phyloP scores from a whole-genome alignment of 2,797 vertebrate species.

The Taenioides sp. region DNA sequence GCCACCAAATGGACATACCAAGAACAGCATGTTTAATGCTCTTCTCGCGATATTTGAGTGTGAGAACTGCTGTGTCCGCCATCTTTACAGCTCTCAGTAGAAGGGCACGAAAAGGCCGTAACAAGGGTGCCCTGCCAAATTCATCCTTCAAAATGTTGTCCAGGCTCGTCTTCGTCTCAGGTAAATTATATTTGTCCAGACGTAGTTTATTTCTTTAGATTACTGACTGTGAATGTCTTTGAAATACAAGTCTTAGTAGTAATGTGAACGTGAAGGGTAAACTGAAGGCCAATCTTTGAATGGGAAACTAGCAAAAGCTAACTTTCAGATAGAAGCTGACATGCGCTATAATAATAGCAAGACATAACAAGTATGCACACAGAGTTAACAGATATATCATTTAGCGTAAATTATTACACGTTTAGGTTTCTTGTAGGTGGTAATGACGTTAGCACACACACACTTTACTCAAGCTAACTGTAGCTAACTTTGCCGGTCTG shows the following conservation, averaged over 20 bases:
- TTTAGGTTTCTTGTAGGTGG: neutral
- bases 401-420: too few relatives aligned
- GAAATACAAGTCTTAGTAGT: neutral
- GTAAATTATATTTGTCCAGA: constrained; percentile 28
- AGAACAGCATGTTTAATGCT: neutral
- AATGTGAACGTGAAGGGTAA: constrained; percentile 78
- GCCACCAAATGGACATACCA: constrained; percentile 6
- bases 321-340: neutral
- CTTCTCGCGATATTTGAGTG: constrained; percentile 69
- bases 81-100: constrained; percentile 68
- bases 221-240: neutral
- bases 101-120: constrained; percentile 78
- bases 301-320: constrained; percentile 52
- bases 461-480: constrained; percentile 19
- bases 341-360: neutral
- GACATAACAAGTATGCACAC: neutral
- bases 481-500: constrained; percentile 21
- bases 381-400: neutral
- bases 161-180: constrained; percentile 73
- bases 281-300: constrained; percentile 73
- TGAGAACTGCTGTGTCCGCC: constrained; percentile 40
- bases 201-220: fast-evolving
- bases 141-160: constrained; percentile 74
- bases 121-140: constrained; percentile 47
- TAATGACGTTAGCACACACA: neutral